Evolutionary conservation across 2,797 vertebrate species (phyloP).

Genomic region (Oryzias dopingdopingensis): DNA sequence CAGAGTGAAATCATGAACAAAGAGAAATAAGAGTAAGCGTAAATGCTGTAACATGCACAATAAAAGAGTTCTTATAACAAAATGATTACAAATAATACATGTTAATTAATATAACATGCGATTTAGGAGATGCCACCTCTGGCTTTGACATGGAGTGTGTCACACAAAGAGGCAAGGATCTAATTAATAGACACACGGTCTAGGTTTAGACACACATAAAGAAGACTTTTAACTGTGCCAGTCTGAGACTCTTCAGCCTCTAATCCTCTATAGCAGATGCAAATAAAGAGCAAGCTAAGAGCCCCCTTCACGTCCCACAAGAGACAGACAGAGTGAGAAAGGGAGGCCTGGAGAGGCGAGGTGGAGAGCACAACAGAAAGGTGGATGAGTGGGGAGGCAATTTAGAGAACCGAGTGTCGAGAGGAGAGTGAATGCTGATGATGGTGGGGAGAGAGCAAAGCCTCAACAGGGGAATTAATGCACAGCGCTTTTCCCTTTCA

Average conservation of each 20-base stretch:
- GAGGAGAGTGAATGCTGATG: constrained; percentile 62
- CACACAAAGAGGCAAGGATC: constrained; percentile 40
- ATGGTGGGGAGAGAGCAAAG: constrained; percentile 57
- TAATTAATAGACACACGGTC: constrained; percentile 57
- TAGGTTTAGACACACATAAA: constrained; percentile 45
- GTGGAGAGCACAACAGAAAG: constrained; percentile 65
- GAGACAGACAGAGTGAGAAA: constrained; percentile 61
- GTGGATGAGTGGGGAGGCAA: constrained; percentile 73
- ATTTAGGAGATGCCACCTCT: constrained; percentile 29
- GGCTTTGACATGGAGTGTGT: constrained; percentile 40
- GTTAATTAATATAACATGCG: constrained; percentile 43
- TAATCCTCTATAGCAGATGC: constrained; percentile 70
- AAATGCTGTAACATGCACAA: constrained; percentile 30
- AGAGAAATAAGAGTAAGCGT: constrained; percentile 16
- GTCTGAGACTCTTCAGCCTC: constrained; percentile 68
- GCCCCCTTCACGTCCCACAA: constrained; percentile 66
- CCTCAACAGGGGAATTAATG: constrained; percentile 64
- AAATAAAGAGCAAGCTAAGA: constrained; percentile 74
- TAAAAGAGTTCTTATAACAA: constrained; percentile 43
- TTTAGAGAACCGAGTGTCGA: constrained; percentile 68
- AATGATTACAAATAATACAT: constrained; percentile 39
- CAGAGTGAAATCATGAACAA: constrained; percentile 28
- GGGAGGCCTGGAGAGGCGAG: constrained; percentile 54
- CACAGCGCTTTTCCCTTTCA: constrained; percentile 58
- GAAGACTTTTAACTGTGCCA: constrained; percentile 62